Evolutionary conservation across 2,113 vertebrate genomes (phyloP).

Genomic region (Alexandromys fortis): DNA sequence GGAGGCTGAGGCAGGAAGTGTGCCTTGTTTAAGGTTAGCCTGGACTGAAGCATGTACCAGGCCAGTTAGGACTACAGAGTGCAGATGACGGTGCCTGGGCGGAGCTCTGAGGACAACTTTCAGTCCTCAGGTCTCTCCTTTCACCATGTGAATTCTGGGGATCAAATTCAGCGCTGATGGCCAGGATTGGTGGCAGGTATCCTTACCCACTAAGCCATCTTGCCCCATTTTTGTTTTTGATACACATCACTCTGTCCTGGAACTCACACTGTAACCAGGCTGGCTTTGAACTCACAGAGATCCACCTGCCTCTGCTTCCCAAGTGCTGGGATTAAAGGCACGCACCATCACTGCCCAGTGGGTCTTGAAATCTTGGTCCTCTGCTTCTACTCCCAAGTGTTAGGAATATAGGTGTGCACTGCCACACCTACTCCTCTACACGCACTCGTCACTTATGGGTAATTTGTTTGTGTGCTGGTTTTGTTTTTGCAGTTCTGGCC

Average conservation of each 20-base stretch:
- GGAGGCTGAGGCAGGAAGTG: no score
- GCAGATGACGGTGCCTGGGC: no score
- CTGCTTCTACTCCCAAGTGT: neutral
- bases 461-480: neutral
- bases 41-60: no score
- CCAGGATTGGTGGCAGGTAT: neutral
- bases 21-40: no score
- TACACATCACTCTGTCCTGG: neutral
- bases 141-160: neutral
- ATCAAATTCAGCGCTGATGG: neutral
- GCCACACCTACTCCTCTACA: neutral
- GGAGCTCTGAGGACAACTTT: neutral
- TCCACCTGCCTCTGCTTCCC: neutral
- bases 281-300: neutral
- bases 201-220: neutral
- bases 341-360: neutral
- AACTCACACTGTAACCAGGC: no score
- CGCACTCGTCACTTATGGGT: neutral
- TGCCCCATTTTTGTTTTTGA: neutral
- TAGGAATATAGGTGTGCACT: neutral
- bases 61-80: no score
- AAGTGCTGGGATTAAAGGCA: neutral
- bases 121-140: neutral
- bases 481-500: neutral
- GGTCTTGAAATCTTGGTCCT: neutral